Percentiles rank a stretch among this genome's conserved stretches.
phyloP scores from a whole-genome alignment of 2,113 vertebrate species.

The Anthoscopus minutus region DNA sequence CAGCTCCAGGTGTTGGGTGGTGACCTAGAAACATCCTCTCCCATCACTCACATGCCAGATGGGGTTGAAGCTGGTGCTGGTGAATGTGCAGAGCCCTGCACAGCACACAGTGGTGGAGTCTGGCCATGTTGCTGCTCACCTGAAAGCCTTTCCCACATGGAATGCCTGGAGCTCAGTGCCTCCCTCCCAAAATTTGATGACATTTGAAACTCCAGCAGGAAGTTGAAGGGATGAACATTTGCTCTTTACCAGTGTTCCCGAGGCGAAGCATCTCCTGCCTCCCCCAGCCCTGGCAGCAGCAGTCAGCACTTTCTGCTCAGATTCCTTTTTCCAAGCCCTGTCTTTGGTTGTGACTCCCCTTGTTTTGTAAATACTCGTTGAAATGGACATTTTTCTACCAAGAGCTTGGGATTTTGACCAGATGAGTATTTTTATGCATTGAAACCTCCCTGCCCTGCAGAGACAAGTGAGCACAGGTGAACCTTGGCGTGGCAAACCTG shows the following conservation, averaged over 20 bases:
- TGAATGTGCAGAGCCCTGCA: background rate
- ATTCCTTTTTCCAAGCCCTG: background rate
- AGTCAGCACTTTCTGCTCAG: background rate
- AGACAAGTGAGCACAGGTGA: accelerated
- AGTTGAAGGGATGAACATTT: background rate
- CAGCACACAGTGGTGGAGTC: accelerated
- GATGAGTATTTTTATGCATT: background rate
- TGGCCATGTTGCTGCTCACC: background rate
- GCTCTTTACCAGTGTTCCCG: background rate
- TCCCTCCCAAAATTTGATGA: background rate
- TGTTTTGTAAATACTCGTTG: background rate
- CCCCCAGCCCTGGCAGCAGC: background rate
- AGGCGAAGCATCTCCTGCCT: background rate
- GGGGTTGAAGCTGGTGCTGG: background rate
- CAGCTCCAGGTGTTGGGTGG: background rate
- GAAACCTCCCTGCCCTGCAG: background rate
- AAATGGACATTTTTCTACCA: background rate
- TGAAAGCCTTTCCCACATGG: background rate
- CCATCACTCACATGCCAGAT: background rate
- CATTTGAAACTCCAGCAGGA: background rate
- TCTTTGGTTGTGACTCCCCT: background rate
- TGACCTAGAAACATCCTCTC: background rate
- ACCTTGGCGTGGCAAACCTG: accelerated
- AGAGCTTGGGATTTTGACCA: background rate
- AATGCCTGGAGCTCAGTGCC: background rate